phyloP scores from a whole-genome alignment of 2,113 vertebrate genomes.

The Romanogobio albipinnatus region DNA sequence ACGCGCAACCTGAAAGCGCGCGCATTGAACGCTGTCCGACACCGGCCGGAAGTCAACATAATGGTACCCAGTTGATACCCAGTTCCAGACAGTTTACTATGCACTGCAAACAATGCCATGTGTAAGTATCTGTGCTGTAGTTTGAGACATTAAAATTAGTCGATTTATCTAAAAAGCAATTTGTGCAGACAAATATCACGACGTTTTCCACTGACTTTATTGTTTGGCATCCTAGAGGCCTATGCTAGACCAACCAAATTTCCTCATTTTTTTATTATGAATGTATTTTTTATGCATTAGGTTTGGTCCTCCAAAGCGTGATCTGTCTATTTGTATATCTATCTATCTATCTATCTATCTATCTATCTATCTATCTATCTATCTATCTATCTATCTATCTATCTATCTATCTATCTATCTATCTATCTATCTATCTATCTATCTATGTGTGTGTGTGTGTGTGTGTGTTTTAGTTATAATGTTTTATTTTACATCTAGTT shows the following conservation, averaged over 20 bases:
- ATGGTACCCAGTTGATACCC: too few species aligned
- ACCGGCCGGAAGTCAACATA: not conserved
- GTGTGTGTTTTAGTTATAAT: too few species aligned
- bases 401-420: too few species aligned
- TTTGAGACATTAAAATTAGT: not conserved
- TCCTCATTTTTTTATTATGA: not conserved
- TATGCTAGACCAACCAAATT: not conserved
- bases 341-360: too few species aligned
- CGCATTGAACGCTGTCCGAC: not conserved
- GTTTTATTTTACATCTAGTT: too few species aligned
- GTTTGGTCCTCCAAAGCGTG: too few species aligned
- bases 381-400: too few species aligned
- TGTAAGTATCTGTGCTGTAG: not conserved
- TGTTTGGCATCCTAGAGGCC: not conserved
- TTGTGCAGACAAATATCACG: not conserved
- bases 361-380: too few species aligned
- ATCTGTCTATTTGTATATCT: too few species aligned
- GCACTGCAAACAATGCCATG: not conserved
- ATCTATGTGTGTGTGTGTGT: too few species aligned
- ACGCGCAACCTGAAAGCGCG: not conserved
- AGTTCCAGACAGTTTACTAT: slow-evolving; percentile 8
- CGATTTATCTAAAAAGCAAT: not conserved
- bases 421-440: too few species aligned
- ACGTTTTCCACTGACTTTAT: not conserved
- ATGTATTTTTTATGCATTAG: not conserved